Conservation (phyloP, 2,888 invertebrate genomes). For the Acrocyrtus sp. region DNA sequence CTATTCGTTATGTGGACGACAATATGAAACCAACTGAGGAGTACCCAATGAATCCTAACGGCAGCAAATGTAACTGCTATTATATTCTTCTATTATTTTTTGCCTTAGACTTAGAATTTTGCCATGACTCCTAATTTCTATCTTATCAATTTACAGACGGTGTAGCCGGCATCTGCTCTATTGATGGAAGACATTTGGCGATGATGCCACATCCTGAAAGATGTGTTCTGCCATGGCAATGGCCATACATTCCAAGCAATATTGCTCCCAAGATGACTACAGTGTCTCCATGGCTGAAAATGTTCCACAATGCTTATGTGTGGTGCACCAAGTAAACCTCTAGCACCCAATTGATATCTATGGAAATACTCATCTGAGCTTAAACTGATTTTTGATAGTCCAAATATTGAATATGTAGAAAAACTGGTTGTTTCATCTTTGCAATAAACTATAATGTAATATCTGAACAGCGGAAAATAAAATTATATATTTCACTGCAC, state of each 20-base stretch:
- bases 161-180: constrained; percentile 89
- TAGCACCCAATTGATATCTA: not conserved
- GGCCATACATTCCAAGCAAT: constrained; percentile 76
- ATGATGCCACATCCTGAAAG: constrained; percentile 99
- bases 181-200: constrained; percentile 92
- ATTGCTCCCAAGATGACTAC: constrained; percentile 54
- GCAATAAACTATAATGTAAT: not conserved
- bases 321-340: constrained; percentile 71
- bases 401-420: no score
- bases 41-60: constrained; percentile 97
- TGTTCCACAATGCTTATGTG: constrained; percentile 88
- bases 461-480: no score
- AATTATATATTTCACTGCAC: no score
- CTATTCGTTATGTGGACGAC: constrained; percentile 88
- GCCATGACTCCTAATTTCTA: not conserved
- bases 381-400: no score
- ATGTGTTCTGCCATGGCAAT: constrained; percentile 89
- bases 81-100: not conserved
- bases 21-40: constrained; percentile 76
- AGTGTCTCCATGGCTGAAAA: constrained; percentile 86
- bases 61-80: constrained; percentile 78
- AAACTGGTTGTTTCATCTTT: not conserved
- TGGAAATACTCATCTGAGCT: not conserved
- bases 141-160: constrained; percentile 74
- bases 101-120: constrained; percentile 1